Evolutionary conservation across 2,888 invertebrate genomes (phyloP).

Genomic region (Tuberolachnus salignus): DNA sequence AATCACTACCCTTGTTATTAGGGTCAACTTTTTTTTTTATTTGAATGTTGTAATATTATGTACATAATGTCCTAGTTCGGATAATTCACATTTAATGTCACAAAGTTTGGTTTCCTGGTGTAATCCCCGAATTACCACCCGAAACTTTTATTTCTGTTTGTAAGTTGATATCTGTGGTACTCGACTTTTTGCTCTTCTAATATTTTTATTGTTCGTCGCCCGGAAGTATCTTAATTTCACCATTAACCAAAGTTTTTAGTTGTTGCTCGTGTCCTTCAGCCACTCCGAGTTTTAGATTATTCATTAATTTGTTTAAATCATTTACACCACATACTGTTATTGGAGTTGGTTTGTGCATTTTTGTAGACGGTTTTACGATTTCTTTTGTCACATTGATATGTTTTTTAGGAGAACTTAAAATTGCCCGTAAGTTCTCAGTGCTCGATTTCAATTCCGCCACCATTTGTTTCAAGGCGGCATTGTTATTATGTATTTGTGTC

Average conservation of each 20-base stretch:
- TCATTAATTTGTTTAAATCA: too few relatives aligned
- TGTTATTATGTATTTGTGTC: too few relatives aligned
- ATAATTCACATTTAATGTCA: background rate
- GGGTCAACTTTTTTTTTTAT: background rate
- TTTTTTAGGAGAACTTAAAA: too few relatives aligned
- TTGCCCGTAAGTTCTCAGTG: too few relatives aligned
- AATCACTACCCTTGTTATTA: constrained; percentile 3
- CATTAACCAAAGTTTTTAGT: background rate
- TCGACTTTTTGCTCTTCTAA: background rate
- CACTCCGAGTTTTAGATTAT: too few relatives aligned
- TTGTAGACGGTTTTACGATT: too few relatives aligned
- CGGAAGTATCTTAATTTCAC: background rate
- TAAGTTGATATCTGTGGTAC: background rate
- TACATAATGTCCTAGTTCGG: background rate
- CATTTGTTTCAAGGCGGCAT: too few relatives aligned
- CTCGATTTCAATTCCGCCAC: too few relatives aligned
- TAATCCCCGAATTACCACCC: background rate
- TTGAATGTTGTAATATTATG: background rate
- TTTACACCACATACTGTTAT: too few relatives aligned
- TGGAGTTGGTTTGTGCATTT: too few relatives aligned
- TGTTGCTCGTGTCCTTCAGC: too few relatives aligned
- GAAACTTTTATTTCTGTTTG: background rate
- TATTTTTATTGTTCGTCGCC: background rate
- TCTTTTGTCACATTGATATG: too few relatives aligned
- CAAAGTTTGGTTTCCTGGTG: background rate